phyloP scores from a whole-genome alignment of 2,888 invertebrate species.

The Cryptocephalus primarius region DNA sequence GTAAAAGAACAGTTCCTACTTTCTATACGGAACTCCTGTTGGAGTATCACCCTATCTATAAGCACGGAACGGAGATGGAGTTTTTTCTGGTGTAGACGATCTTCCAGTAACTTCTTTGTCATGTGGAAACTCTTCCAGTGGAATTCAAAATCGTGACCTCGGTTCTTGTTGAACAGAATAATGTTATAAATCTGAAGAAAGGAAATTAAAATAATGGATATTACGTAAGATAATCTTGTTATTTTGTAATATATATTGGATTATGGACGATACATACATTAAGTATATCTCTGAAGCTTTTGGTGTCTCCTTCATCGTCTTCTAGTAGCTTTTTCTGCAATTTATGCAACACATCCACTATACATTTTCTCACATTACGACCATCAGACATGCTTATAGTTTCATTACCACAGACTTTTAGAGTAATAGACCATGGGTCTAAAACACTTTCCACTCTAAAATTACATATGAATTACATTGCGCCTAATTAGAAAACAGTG shows the following conservation, averaged over 20 bases:
- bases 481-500: background rate
- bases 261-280: slow-evolving; percentile 26
- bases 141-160: slow-evolving; percentile 47
- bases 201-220: background rate
- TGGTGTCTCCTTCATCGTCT: slow-evolving; percentile 68
- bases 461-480: slow-evolving; percentile 6
- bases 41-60: slow-evolving; percentile 54
- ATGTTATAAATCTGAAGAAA: slow-evolving; percentile 55
- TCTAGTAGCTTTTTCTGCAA: slow-evolving; percentile 55
- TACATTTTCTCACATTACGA: slow-evolving; percentile 52
- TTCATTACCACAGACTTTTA: slow-evolving; percentile 38
- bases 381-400: slow-evolving; percentile 49
- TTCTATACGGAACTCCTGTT: slow-evolving; percentile 48
- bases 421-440: slow-evolving; percentile 42
- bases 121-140: slow-evolving; percentile 56
- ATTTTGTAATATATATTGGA: background rate
- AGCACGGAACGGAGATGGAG: slow-evolving; percentile 50
- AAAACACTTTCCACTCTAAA: slow-evolving; percentile 47
- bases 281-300: slow-evolving; percentile 45
- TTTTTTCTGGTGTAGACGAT: slow-evolving; percentile 50
- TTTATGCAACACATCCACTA: slow-evolving; percentile 49
- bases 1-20: slow-evolving; percentile 43
- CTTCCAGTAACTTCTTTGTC: slow-evolving; percentile 51
- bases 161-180: slow-evolving; percentile 44
- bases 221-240: background rate